phyloP scores from a whole-genome alignment of 2,888 invertebrate species.

The Nomada hirtipes region DNA sequence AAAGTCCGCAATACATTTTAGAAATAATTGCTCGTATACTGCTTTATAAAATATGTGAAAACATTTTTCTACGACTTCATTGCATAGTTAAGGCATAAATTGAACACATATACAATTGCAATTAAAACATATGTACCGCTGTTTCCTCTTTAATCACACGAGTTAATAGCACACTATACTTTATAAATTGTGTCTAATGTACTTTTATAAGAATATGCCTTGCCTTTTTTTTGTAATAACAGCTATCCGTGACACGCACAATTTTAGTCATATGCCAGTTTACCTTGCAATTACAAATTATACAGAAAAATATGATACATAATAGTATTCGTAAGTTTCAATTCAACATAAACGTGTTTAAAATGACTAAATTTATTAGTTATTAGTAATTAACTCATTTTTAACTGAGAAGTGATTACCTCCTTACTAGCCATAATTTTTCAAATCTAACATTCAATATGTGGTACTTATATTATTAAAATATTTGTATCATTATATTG shows the following conservation, averaged over 20 bases:
- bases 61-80: conserved; percentile 27
- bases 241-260: conserved; percentile 27
- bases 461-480: conserved; percentile 58
- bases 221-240: conserved; percentile 20
- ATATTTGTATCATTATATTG: conserved; percentile 46
- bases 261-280: conserved; percentile 24
- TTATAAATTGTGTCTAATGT: conserved; percentile 24
- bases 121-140: not conserved
- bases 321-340: conserved; percentile 28
- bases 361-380: conserved; percentile 15
- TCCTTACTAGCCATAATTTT: conserved; percentile 30
- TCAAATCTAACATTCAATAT: conserved; percentile 34
- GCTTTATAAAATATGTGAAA: conserved; percentile 47
- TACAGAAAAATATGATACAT: conserved; percentile 6
- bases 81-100: conserved; percentile 36
- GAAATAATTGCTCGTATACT: conserved; percentile 21
- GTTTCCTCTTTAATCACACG: not conserved
- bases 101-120: conserved; percentile 6
- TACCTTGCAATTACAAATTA: conserved; percentile 45
- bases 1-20: conserved; percentile 17
- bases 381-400: not conserved
- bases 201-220: conserved; percentile 10
- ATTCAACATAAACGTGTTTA: conserved; percentile 15
- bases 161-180: not conserved
- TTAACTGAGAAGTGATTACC: conserved; percentile 45